Percentiles rank a stretch among this genome's conserved stretches.
Evolutionary conservation across 1,140 invertebrate species (phyloP).

Genomic region (Chironomus striatipennis): DNA sequence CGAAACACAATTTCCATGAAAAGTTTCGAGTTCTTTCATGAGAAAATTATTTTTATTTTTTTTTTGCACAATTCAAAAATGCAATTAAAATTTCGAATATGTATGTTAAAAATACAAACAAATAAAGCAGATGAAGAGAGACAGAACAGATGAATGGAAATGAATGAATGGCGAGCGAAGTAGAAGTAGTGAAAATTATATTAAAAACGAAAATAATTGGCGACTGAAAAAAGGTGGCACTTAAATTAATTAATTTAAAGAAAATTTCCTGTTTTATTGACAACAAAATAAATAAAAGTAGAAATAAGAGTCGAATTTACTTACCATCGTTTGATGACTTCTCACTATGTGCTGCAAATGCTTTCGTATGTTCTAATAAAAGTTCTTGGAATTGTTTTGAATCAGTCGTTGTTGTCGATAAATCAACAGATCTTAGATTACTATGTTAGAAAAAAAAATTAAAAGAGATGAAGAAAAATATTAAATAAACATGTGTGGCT

Average conservation of each 20-base stretch:
- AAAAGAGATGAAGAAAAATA: constrained; percentile 16
- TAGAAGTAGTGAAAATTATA: too few species aligned
- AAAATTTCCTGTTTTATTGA: too few species aligned
- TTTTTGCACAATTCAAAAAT: neutral
- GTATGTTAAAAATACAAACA: too few species aligned
- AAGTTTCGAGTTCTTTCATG: neutral
- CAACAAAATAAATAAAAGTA: neutral
- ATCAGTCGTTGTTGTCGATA: constrained; percentile 48
- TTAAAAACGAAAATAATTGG: neutral
- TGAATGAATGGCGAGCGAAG: too few species aligned
- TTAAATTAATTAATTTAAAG: constrained; percentile 14
- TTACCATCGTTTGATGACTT: constrained; percentile 40
- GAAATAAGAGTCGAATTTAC: constrained; percentile 25
- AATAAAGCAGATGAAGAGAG: too few species aligned
- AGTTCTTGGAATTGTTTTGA: constrained; percentile 69
- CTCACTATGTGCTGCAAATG: constrained; percentile 45
- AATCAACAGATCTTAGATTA: constrained; percentile 68
- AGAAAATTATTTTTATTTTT: neutral
- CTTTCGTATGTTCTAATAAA: constrained; percentile 67
- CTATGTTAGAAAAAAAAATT: constrained; percentile 45
- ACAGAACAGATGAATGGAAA: too few species aligned
- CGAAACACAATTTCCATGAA: too few species aligned
- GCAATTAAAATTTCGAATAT: too few species aligned
- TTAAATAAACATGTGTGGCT: neutral
- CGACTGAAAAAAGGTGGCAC: constrained; percentile 12